phyloP scores from a whole-genome alignment of 2,797 vertebrate genomes.

The Coilia nasus region DNA sequence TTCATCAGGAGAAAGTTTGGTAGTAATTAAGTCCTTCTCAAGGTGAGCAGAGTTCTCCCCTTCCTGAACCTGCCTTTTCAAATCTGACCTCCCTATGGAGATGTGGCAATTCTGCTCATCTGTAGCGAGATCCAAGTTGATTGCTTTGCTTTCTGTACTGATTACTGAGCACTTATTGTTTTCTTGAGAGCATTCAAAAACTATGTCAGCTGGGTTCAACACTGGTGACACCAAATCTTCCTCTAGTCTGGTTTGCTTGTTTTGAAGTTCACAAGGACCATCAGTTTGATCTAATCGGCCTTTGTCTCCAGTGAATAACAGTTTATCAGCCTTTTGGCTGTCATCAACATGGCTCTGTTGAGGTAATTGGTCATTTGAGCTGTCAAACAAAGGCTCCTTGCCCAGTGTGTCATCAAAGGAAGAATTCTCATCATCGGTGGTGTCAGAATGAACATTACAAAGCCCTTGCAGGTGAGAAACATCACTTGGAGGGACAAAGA shows the following conservation, averaged over 20 bases:
- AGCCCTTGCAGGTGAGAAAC: conserved; percentile 82
- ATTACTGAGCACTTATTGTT: neutral
- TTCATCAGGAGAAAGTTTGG: conserved; percentile 56
- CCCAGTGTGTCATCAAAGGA: conserved; percentile 73
- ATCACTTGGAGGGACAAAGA: conserved; percentile 94
- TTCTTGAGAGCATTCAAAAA: neutral
- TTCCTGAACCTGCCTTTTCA: conserved; percentile 46
- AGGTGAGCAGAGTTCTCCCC: conserved; percentile 67
- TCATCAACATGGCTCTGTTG: neutral
- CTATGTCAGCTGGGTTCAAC: neutral
- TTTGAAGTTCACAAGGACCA: conserved; percentile 32
- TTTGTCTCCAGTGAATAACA: conserved; percentile 42
- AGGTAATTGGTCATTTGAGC: conserved; percentile 52
- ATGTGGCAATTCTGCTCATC: neutral
- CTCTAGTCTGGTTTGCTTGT: neutral
- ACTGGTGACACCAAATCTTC: neutral
- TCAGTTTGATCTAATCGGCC: conserved; percentile 47
- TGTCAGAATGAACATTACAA: conserved; percentile 69
- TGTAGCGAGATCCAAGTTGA: neutral
- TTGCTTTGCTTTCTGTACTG: neutral
- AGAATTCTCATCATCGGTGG: conserved; percentile 81
- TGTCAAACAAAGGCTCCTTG: conserved; percentile 48
- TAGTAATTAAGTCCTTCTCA: conserved; percentile 59
- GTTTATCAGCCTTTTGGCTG: conserved; percentile 55
- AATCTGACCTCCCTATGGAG: conserved; percentile 47